Percentiles rank a stretch among this genome's conserved stretches.
Evolutionary conservation across 2,797 vertebrate species (phyloP).

Genomic region (Rhynchonycteris naso): DNA sequence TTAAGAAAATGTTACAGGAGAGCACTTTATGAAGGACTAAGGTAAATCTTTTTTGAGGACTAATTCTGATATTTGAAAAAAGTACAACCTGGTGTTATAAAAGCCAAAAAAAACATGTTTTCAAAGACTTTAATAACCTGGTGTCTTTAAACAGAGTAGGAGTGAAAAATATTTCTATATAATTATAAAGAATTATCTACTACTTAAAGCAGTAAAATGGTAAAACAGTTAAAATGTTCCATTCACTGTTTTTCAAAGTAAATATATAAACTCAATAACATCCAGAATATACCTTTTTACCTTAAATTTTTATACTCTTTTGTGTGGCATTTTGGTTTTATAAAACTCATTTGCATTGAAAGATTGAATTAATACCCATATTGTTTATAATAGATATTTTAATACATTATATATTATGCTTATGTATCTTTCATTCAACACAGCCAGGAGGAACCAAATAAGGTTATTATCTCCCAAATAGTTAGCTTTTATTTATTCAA

Average conservation of each 20-base stretch:
- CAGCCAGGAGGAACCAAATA: not conserved
- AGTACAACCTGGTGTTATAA: not conserved
- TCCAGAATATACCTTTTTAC: not conserved
- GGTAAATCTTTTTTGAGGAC: not conserved
- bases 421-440: not conserved
- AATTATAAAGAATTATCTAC: not conserved
- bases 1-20: not conserved
- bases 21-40: not conserved
- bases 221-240: not conserved
- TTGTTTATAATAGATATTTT: not conserved
- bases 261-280: not conserved
- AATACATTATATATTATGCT: not conserved
- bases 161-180: not conserved
- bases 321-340: not conserved
- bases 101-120: not conserved
- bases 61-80: not conserved
- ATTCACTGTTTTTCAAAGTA: not conserved
- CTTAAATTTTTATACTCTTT: not conserved
- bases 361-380: not conserved
- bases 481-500: conserved; percentile 44
- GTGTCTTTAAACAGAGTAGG: not conserved
- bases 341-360: not conserved
- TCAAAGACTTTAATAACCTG: not conserved
- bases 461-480: not conserved
- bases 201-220: not conserved